phyloP scores from a whole-genome alignment of 2,797 vertebrate genomes.

The Hylomyscus alleni region DNA sequence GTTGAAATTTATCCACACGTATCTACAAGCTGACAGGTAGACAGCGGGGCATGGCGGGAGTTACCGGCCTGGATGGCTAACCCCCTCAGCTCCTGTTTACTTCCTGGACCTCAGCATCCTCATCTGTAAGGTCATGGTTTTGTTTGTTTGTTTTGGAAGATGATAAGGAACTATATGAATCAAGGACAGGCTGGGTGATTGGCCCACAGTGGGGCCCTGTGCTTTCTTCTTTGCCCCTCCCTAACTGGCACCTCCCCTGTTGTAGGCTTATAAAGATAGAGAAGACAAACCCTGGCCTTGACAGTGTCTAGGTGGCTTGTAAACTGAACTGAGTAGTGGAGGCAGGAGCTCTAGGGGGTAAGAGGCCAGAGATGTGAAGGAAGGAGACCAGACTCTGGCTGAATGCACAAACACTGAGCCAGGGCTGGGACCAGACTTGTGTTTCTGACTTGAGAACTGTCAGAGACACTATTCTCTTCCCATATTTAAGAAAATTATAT shows the following conservation, averaged over 20 bases:
- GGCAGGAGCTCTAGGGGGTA: neutral
- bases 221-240: neutral
- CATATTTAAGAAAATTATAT: neutral
- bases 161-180: neutral
- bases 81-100: neutral
- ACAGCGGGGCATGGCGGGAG: neutral
- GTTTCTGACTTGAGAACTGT: conserved; percentile 1
- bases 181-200: neutral
- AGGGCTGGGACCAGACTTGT: neutral
- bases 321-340: neutral
- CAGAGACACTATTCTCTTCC: neutral
- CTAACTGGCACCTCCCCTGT: neutral
- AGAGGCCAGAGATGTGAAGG: neutral
- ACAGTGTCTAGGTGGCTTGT: neutral
- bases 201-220: neutral
- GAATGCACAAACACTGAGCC: neutral
- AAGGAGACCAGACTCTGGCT: neutral
- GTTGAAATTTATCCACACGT: neutral
- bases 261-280: neutral
- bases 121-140: neutral
- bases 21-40: neutral
- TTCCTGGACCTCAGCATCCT: conserved; percentile 11
- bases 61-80: neutral
- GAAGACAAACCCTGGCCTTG: neutral
- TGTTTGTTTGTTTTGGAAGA: conserved; percentile 24